Evolutionary conservation across 2,888 invertebrate genomes (phyloP).

Genomic region (Molorchus minor): DNA sequence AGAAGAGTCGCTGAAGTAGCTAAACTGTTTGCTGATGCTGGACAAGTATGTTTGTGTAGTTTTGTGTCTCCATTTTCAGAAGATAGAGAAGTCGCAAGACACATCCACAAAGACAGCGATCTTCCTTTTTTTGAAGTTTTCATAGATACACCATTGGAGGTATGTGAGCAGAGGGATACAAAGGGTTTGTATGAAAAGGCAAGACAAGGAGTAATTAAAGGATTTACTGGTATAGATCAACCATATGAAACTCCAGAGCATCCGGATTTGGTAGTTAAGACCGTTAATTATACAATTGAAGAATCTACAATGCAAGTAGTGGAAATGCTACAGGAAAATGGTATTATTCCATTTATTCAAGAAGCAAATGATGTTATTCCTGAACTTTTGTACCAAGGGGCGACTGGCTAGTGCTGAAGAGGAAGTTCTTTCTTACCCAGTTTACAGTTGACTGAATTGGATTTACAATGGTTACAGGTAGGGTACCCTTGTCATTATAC

Average conservation of each 20-base stretch:
- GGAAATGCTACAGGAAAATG: slow-evolving; percentile 80
- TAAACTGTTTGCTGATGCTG: slow-evolving; percentile 96
- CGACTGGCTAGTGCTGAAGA: slow-evolving; percentile 71
- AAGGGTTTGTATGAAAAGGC: slow-evolving; percentile 99
- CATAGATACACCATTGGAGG: slow-evolving; percentile 93
- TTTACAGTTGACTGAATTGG: slow-evolving; percentile 82
- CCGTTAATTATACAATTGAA: slow-evolving; percentile 81
- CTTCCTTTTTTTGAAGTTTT: slow-evolving; percentile 95
- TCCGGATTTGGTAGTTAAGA: slow-evolving; percentile 87
- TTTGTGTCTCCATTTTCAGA: slow-evolving; percentile 97
- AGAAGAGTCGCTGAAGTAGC: slow-evolving; percentile 97
- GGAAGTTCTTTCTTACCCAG: slow-evolving; percentile 79
- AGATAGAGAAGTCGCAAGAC: slow-evolving; percentile 90
- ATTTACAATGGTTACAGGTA: slow-evolving; percentile 89
- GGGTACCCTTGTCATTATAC: too few relatives aligned
- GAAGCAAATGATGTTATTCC: slow-evolving; percentile 67
- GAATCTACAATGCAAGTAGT: slow-evolving; percentile 80
- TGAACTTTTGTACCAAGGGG: too few relatives aligned
- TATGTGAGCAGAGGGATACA: slow-evolving; percentile 95
- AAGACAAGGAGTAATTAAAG: slow-evolving; percentile 74
- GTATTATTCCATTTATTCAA: slow-evolving; percentile 70
- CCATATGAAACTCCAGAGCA: slow-evolving; percentile 86
- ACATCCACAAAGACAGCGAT: slow-evolving; percentile 87
- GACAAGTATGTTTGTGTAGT: slow-evolving; percentile 94
- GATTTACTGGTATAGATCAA: slow-evolving; percentile 91